Evolutionary conservation across 2,888 invertebrate species (phyloP).

Genomic region (Drosophila atroscutellata): DNA sequence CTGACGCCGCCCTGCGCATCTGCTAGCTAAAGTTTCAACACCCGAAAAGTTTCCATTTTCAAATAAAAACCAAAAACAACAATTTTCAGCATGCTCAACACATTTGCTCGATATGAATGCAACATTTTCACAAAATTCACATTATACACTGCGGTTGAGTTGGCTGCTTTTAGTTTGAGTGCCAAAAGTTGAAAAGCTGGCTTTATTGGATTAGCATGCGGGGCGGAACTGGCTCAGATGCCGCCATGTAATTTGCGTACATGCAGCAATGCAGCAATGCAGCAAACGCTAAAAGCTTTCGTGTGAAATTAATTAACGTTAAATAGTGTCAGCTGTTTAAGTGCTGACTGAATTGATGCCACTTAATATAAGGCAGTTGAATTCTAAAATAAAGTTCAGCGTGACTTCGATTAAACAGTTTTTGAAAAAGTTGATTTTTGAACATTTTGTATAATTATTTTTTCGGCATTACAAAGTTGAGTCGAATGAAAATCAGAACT

Average conservation of each 20-base stretch:
- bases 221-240: background rate
- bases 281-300: conserved; percentile 11
- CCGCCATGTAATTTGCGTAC: background rate
- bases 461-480: background rate
- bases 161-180: conserved; percentile 10
- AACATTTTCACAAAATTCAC: background rate
- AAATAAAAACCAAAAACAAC: background rate
- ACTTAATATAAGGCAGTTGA: background rate
- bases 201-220: conserved; percentile 2
- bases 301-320: background rate
- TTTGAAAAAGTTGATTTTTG: background rate
- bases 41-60: background rate
- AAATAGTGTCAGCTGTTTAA: background rate
- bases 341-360: background rate
- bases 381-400: background rate
- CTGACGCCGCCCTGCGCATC: background rate
- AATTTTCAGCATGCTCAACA: conserved; percentile 3
- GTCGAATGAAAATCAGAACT: background rate
- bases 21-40: conserved; percentile 3
- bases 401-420: background rate
- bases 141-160: background rate
- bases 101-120: background rate
- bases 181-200: background rate
- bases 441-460: background rate
- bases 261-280: background rate